Conservation (phyloP, 1,140 invertebrate species). For the Leptopilina clavipes region DNA sequence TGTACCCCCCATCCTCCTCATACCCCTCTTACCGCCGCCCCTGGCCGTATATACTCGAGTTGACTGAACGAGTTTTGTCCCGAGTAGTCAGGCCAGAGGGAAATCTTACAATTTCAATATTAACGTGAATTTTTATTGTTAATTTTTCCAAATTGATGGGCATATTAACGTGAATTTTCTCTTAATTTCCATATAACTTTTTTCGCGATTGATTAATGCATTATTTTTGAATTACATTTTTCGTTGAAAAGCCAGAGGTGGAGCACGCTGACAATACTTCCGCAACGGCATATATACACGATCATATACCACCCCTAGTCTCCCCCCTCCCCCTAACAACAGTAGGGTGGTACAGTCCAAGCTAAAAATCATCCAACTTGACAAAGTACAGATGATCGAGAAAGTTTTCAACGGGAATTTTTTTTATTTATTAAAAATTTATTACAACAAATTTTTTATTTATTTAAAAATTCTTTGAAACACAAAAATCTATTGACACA, state of each 20-base stretch:
- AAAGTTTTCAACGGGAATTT: conserved; percentile 44
- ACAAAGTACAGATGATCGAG: conserved; percentile 56
- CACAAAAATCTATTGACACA: too few species aligned
- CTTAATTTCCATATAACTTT: conserved; percentile 60
- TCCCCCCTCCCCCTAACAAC: conserved; percentile 72
- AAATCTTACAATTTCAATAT: conserved; percentile 61
- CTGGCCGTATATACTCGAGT: conserved; percentile 73
- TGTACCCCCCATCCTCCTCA: conserved; percentile 68
- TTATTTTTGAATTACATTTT: conserved; percentile 60
- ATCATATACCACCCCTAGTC: conserved; percentile 76
- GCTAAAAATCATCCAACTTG: conserved; percentile 62
- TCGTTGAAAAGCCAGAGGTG: conserved; percentile 69
- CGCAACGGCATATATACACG: conserved; percentile 72
- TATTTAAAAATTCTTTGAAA: background rate
- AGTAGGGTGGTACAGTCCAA: conserved; percentile 73
- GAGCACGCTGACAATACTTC: conserved; percentile 74
- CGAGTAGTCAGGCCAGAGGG: conserved; percentile 60
- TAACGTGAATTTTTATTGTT: conserved; percentile 36
- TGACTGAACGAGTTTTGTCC: conserved; percentile 72
- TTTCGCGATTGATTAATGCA: conserved; percentile 37
- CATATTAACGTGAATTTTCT: conserved; percentile 59
- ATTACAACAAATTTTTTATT: background rate
- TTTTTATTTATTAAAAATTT: conserved; percentile 26
- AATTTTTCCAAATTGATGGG: conserved; percentile 72
- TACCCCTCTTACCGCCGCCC: conserved; percentile 64